Evolutionary conservation across 2,113 vertebrate species (phyloP).

Genomic region (Caranx melampygus): DNA sequence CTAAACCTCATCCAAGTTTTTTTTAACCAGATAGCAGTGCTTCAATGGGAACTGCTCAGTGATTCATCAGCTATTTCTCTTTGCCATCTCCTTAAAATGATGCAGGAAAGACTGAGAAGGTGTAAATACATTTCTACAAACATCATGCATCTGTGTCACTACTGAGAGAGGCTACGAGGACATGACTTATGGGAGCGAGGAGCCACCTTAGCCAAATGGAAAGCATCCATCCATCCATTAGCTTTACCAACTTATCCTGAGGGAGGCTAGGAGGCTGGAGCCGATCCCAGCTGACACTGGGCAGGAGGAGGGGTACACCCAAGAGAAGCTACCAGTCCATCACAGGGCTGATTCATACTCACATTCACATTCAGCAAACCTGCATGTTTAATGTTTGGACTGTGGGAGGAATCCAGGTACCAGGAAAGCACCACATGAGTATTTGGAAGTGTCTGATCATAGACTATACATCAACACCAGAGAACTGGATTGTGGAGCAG

Average conservation of each 20-base stretch:
- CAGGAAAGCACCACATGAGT: background rate
- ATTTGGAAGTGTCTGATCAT: background rate
- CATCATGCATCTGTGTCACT: background rate
- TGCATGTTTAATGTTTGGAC: background rate
- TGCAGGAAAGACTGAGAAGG: background rate
- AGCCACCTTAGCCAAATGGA: conserved; percentile 5
- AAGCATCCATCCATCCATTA: conserved; percentile 3
- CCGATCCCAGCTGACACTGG: background rate
- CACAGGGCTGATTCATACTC: no score
- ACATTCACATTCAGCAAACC: background rate
- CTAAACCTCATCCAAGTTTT: background rate
- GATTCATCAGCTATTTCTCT: background rate
- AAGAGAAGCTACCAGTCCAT: no score
- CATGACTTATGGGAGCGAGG: background rate
- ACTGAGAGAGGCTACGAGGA: background rate
- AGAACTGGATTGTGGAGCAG: background rate
- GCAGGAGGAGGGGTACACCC: no score
- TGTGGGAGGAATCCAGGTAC: no score
- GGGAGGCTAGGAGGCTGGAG: background rate
- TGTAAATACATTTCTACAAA: background rate
- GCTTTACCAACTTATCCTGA: background rate
- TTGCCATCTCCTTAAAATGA: background rate
- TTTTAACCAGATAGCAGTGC: background rate
- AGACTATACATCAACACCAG: background rate
- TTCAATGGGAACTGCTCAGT: background rate